phyloP scores from a whole-genome alignment of 2,888 invertebrate species.

The Pardosa pseudoannulata region DNA sequence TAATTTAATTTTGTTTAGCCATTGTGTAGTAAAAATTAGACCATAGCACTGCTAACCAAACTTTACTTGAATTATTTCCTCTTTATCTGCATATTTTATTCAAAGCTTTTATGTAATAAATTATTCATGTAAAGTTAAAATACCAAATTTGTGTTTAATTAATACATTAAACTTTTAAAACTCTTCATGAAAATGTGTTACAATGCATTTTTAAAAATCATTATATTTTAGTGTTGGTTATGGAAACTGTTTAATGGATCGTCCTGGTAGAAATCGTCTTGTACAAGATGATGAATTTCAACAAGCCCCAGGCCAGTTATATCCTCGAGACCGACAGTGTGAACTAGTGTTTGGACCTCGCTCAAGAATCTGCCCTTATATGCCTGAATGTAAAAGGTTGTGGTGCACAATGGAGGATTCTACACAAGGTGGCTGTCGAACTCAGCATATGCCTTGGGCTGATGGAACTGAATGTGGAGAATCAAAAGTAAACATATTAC shows the following conservation, averaged over 20 bases:
- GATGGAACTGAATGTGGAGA: slow-evolving; percentile 88
- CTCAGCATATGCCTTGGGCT: slow-evolving; percentile 92
- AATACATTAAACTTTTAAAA: too few species aligned
- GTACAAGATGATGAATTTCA: slow-evolving; percentile 60
- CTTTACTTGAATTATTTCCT: too few species aligned
- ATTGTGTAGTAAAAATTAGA: too few species aligned
- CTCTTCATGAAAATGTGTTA: too few species aligned
- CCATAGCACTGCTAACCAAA: too few species aligned
- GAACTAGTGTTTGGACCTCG: slow-evolving; percentile 87
- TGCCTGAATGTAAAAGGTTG: slow-evolving; percentile 84
- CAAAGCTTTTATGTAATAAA: too few species aligned
- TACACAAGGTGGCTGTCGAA: slow-evolving; percentile 82
- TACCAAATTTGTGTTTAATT: too few species aligned
- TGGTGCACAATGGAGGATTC: slow-evolving; percentile 85
- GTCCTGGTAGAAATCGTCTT: slow-evolving; percentile 79
- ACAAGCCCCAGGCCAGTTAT: slow-evolving; percentile 84
- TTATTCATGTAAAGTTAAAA: too few species aligned
- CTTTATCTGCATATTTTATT: too few species aligned
- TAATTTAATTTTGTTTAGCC: too few species aligned
- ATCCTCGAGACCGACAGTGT: slow-evolving; percentile 87
- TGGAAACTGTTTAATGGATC: slow-evolving; percentile 85
- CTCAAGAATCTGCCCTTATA: slow-evolving; percentile 83
- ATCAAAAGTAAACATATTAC: slow-evolving; percentile 79
- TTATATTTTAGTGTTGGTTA: slow-evolving; percentile 83
- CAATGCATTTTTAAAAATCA: too few species aligned